A percentile compares a stretch with the other conserved stretches of the same genome.
These are phyloP conservation scores for Anseranas semipalmata DNA, from an alignment of 2,113 vertebrate species.

Conservation along the genomic window DNA sequence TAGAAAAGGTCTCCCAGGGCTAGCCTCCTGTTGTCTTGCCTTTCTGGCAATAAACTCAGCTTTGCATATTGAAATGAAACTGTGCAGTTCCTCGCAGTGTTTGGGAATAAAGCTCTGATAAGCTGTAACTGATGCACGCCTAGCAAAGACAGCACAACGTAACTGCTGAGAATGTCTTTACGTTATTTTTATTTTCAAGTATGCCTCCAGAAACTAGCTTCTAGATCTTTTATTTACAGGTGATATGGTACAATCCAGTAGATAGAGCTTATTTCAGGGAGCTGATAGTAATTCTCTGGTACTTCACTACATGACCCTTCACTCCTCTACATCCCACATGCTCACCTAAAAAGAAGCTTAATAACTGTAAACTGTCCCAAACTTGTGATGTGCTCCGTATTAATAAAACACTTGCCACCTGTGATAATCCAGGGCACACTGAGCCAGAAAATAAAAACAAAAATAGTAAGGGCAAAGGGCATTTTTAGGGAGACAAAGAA, in stretches of 20 bases:
- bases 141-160: not conserved
- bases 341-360: not conserved
- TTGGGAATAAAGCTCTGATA: not conserved
- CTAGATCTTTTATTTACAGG: not conserved
- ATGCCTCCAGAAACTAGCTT: not conserved
- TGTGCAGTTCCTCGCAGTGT: not conserved
- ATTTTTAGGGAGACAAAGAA: not conserved
- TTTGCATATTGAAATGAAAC: not conserved
- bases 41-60: not conserved
- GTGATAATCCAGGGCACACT: not conserved
- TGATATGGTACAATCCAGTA: not conserved
- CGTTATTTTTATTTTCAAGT: not conserved
- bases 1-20: not conserved
- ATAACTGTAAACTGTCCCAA: not conserved
- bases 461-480: not conserved
- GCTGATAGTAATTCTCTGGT: not conserved
- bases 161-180: not conserved
- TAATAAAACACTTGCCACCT: fast-evolving
- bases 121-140: not conserved
- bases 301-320: not conserved
- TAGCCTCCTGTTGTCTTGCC: not conserved
- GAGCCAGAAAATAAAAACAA: not conserved
- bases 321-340: not conserved
- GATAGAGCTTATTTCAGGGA: not conserved
- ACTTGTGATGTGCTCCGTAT: not conserved